Evolutionary conservation across 2,797 vertebrate species (phyloP).

Genomic region (Myotis vivesi): DNA sequence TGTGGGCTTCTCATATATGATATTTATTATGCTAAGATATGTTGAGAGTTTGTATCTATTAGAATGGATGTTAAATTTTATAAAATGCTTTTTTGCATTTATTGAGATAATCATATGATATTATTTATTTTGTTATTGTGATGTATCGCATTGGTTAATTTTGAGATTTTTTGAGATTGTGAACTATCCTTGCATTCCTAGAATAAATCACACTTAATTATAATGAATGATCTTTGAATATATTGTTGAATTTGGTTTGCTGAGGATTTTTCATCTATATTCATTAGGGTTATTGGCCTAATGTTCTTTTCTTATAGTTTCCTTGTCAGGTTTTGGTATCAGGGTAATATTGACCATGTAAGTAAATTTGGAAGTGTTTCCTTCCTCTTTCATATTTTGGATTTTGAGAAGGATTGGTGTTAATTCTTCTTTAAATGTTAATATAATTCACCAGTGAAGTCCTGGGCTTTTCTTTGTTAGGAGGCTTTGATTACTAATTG

Average conservation of each 20-base stretch:
- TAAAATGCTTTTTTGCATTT: no score
- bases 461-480: no score
- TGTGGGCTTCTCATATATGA: background rate
- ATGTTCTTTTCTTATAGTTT: background rate
- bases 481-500: no score
- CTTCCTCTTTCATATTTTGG: no score
- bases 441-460: no score
- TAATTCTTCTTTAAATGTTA: no score
- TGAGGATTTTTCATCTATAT: background rate
- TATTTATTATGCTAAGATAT: no score
- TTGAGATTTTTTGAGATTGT: background rate
- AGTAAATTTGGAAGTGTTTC: background rate
- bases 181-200: background rate
- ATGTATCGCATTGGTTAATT: no score
- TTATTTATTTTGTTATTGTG: background rate
- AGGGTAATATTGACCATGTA: background rate
- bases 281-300: background rate
- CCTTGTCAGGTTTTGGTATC: background rate
- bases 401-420: no score
- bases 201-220: background rate
- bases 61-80: no score
- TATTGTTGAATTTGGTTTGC: background rate
- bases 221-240: background rate
- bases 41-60: no score
- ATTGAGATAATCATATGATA: background rate